Conservation (phyloP, 1,140 invertebrate species). For the Musca vetustissima region DNA sequence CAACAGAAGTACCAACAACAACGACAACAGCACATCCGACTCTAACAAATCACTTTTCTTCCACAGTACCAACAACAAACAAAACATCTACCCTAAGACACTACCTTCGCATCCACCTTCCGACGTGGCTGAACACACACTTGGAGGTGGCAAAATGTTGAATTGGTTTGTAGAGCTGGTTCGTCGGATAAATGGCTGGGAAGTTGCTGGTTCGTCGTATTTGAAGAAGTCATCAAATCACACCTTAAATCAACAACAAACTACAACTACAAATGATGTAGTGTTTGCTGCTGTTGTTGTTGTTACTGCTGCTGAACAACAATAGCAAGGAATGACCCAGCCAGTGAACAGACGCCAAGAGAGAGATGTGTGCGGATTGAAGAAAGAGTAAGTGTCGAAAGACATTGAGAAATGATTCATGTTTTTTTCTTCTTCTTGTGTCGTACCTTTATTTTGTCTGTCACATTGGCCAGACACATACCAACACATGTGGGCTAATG, state of each 20-base stretch:
- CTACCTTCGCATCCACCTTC: too few species aligned
- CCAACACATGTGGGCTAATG: too few species aligned
- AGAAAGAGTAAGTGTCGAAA: constrained; percentile 8
- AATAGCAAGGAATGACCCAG: not conserved
- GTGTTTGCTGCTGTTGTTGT: too few species aligned
- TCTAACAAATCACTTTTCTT: too few species aligned
- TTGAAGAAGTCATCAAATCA: constrained; percentile 24
- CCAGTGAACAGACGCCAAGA: not conserved
- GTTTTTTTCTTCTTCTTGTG: not conserved
- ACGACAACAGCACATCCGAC: not conserved
- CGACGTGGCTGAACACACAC: too few species aligned
- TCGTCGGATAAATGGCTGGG: too few species aligned
- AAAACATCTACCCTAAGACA: not conserved
- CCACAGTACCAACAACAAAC: not conserved
- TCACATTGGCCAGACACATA: not conserved
- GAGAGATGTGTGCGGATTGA: too few species aligned
- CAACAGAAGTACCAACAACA: constrained; percentile 1
- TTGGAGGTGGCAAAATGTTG: too few species aligned
- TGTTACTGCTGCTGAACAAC: not conserved
- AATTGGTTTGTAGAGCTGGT: too few species aligned
- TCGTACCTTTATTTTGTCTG: not conserved
- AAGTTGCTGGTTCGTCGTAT: not conserved
- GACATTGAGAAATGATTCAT: constrained; percentile 23
- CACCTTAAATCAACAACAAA: constrained; percentile 21
- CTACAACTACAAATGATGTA: not conserved